Base-by-base conservation (phyloP, 1,140 invertebrate genomes). In the Hormaphis cornu region DNA sequence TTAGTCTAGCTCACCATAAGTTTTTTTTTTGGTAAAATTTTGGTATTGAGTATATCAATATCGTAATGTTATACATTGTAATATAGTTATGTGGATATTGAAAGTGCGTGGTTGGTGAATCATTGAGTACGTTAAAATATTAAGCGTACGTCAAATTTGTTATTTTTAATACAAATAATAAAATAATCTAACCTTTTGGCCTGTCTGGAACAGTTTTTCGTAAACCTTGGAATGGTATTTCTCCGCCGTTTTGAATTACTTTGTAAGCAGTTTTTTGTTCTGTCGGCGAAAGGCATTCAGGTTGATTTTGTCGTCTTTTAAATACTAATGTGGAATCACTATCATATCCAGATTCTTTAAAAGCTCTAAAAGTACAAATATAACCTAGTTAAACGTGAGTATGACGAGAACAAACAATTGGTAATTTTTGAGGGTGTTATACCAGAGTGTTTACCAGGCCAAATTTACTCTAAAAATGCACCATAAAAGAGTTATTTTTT, bases 301-400 rank as follows among this genome's bases (percentile, higher is more conserved):
- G 80, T 30, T 74, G 77, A 33, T 84, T 82, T 73, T 86, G 84
- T 66, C 86, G 83, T 70, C 88, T 83, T 73, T 88, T 84, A 75
- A 93, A 91, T 59, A 93, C 84, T 70, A 93, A 80, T 14, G 89
- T 93, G 1, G 91, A 93, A 78, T 94, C 91, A 74, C 90, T 93
- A 77, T 93, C 90, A 78, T 93, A 94, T 16, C 90, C 91, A 2
- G 89, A 88, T 78, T 93, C 90, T 80, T 93, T 93, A 35, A 91
- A 79, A 56, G 88, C 61, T 66, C 61, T 66, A 48, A 33, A 24
- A 50, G 14, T 6, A 63, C 8, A 24, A 61, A 24, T 87, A 77
- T n/a, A n/a, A n/a, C n/a, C n/a, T n/a, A n/a, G n/a, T n/a, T n/a
- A n/a, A n/a, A n/a, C n/a, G n/a, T n/a, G n/a, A n/a, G n/a, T n/a